A percentile compares a stretch with the other conserved stretches of the same genome.
Conservation (phyloP, 2,113 vertebrate species). For the Sinosuthora webbiana region DNA sequence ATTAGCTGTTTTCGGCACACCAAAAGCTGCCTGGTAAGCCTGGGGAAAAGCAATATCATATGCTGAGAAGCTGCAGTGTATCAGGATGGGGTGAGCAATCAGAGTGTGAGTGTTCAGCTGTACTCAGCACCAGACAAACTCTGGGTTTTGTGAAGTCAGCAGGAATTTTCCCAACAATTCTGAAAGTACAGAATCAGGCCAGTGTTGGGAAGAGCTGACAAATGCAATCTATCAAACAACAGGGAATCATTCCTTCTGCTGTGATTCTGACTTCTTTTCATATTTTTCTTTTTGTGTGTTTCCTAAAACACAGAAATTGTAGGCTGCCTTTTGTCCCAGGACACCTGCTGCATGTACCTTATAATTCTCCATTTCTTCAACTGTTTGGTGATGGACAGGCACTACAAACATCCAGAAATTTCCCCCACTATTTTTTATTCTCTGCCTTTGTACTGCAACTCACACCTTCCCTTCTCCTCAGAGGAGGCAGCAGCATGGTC, state of each 20-base stretch:
- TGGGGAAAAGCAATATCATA: neutral
- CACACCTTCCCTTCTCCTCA: neutral
- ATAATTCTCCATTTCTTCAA: neutral
- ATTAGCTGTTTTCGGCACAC: neutral
- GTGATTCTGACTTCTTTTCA: neutral
- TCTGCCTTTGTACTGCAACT: neutral
- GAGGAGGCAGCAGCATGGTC: neutral
- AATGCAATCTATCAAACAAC: neutral
- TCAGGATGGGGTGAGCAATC: neutral
- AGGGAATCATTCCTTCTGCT: neutral
- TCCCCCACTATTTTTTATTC: neutral
- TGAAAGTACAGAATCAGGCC: neutral
- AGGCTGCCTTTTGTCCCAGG: neutral
- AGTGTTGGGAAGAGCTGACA: neutral
- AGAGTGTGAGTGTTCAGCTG: neutral
- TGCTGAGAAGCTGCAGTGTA: neutral
- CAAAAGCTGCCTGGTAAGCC: neutral
- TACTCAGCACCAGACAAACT: neutral
- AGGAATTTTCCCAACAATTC: neutral
- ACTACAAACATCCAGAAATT: neutral
- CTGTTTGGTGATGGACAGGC: neutral
- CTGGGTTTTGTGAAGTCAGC: conserved; percentile 14
- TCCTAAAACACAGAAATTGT: neutral
- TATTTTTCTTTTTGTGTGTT: neutral
- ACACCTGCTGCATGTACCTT: neutral